A percentile compares a stretch with the other conserved stretches of the same genome.
phyloP scores from a whole-genome alignment of 2,797 vertebrate genomes.

The Syngnathus rostellatus region DNA sequence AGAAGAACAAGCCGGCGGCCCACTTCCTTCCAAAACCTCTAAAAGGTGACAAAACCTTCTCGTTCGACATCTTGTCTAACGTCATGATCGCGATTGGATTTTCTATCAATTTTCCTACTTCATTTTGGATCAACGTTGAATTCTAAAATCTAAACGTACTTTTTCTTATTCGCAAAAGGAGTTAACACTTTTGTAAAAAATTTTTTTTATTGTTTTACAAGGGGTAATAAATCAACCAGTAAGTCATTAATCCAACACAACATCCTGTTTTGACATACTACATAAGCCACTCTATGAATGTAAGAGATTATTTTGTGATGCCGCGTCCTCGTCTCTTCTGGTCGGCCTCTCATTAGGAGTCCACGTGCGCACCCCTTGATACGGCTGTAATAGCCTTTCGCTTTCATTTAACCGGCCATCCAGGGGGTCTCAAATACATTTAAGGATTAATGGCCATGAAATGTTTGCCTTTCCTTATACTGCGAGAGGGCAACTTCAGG shows the following conservation, averaged over 20 bases:
- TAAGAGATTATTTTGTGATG: constrained; percentile 1
- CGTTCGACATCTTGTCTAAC: neutral
- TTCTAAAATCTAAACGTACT: too few species aligned
- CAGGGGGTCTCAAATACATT: constrained; percentile 30
- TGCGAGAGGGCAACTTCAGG: constrained; percentile 12
- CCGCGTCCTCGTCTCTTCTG: constrained; percentile 11
- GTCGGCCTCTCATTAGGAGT: constrained; percentile 30
- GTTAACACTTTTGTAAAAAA: neutral
- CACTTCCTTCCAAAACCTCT: constrained; percentile 99
- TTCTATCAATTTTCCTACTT: neutral
- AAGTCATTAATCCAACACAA: neutral
- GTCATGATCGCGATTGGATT: neutral
- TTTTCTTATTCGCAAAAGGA: too few species aligned
- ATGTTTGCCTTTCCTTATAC: constrained; percentile 21
- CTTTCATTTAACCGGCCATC: constrained; percentile 30
- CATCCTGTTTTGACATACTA: neutral
- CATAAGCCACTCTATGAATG: too few species aligned
- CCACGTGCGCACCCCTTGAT: constrained; percentile 22
- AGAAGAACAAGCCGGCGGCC: constrained; percentile 98
- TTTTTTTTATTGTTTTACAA: neutral
- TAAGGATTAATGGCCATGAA: constrained; percentile 30
- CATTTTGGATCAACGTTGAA: too few species aligned
- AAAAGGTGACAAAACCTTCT: constrained; percentile 76
- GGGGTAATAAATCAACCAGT: neutral
- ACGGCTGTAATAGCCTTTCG: constrained; percentile 37